A percentile compares a stretch with the other conserved stretches of the same genome.
These are phyloP conservation scores for Drosophila pruinosa DNA, from an alignment of 1,140 invertebrate species.

Conservation along the genomic window DNA sequence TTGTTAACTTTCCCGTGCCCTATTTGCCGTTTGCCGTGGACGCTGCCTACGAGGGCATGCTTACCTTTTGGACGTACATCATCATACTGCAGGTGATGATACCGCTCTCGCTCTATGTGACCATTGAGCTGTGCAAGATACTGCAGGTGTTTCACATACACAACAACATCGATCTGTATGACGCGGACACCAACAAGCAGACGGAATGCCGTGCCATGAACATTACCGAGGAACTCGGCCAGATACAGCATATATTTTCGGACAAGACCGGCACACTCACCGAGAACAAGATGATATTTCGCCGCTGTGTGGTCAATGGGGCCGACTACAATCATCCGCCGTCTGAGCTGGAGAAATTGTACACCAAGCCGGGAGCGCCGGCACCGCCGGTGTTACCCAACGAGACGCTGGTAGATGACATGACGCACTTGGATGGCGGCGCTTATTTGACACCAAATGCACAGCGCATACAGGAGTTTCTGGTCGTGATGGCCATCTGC, in stretches of 20 bases:
- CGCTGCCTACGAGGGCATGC: constrained; percentile 90
- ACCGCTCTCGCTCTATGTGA: constrained; percentile 97
- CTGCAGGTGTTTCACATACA: constrained; percentile 98
- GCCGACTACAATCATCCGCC: constrained; percentile 93
- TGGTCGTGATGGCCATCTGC: constrained; percentile 95
- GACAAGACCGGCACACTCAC: constrained; percentile 99
- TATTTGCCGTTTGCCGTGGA: constrained; percentile 85
- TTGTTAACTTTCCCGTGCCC: constrained; percentile 80
- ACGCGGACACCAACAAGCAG: constrained; percentile 91
- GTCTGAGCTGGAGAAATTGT: constrained; percentile 84
- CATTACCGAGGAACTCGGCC: constrained; percentile 98
- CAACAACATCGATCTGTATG: constrained; percentile 93
- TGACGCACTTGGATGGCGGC: constrained; percentile 73
- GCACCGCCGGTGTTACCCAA: constrained; percentile 86
- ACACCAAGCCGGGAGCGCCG: constrained; percentile 83
- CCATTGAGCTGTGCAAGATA: constrained; percentile 98
- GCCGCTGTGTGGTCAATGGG: constrained; percentile 93
- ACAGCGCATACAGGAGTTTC: constrained; percentile 92
- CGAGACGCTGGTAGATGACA: constrained; percentile 87
- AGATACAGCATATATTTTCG: constrained; percentile 98
- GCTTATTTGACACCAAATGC: constrained; percentile 69
- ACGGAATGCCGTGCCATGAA: constrained; percentile 98
- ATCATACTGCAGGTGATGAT: constrained; percentile 99
- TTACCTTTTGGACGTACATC: constrained; percentile 97
- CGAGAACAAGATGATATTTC: constrained; percentile 98